Percentiles rank a stretch among this genome's conserved stretches.
These are phyloP conservation scores for Ceryle rudis DNA, from an alignment of 2,797 vertebrate species.

Conservation along the genomic window DNA sequence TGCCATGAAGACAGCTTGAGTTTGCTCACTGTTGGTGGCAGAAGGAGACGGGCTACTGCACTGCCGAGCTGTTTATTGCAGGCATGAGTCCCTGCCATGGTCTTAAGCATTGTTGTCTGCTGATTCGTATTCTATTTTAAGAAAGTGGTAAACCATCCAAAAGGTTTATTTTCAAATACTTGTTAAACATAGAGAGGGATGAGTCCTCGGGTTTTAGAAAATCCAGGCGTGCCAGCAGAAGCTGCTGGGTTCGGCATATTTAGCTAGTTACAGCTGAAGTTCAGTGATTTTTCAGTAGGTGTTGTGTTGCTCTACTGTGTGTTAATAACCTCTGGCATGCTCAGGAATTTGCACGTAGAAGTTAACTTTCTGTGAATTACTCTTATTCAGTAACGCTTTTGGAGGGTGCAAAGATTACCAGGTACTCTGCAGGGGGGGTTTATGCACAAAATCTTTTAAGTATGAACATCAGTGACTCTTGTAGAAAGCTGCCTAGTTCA, in stretches of 20 bases:
- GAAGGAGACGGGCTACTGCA: not conserved
- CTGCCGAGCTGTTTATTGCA: not conserved
- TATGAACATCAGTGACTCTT: not conserved
- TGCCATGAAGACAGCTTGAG: not conserved
- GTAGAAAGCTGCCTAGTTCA: not conserved
- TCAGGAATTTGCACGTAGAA: not conserved
- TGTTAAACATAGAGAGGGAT: not conserved
- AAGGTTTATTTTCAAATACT: not conserved
- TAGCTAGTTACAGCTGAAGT: not conserved
- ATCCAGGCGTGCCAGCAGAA: not conserved
- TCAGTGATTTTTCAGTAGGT: not conserved
- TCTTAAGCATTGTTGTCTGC: not conserved
- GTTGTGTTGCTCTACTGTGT: not conserved
- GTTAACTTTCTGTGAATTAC: not conserved
- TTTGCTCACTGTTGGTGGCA: not conserved
- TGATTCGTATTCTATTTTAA: not conserved
- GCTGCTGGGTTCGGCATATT: not conserved
- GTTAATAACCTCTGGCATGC: not conserved
- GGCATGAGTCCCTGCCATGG: not conserved
- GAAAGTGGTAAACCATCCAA: not conserved
- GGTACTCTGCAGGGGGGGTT: not conserved
- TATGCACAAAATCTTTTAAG: not conserved
- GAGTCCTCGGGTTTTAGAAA: not conserved
- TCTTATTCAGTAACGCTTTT: not conserved
- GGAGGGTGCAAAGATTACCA: not conserved